These are phyloP conservation scores for Chouioia cunea DNA, from an alignment of 2,888 invertebrate genomes.

Conservation along the genomic window DNA sequence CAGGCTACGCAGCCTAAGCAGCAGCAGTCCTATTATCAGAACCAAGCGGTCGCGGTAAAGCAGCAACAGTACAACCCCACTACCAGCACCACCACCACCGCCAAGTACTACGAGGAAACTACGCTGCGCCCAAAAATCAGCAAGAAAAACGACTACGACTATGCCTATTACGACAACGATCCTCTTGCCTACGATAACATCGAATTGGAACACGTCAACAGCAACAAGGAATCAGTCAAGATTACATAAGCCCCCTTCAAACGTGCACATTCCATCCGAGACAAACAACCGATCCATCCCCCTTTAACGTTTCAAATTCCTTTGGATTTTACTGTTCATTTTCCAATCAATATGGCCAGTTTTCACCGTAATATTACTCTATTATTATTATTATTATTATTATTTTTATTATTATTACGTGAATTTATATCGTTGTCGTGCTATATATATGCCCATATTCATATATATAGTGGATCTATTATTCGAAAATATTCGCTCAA, in stretches of 20 bases:
- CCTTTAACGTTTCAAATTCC: too few species aligned
- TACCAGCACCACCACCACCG: constrained; percentile 61
- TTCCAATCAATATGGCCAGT: constrained; percentile 37
- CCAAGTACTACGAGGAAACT: constrained; percentile 58
- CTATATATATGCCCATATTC: constrained; percentile 4
- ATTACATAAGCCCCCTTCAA: constrained; percentile 47
- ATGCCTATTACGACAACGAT: constrained; percentile 84
- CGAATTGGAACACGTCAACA: constrained; percentile 65
- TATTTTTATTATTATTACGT: not conserved
- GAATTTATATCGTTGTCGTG: constrained; percentile 20
- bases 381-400: too few species aligned
- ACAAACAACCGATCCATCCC: too few species aligned
- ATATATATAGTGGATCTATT: not conserved
- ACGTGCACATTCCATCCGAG: too few species aligned
- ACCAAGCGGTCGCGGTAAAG: constrained; percentile 60
- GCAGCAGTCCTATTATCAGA: constrained; percentile 63
- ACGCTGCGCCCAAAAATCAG: constrained; percentile 67
- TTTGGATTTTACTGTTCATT: too few species aligned
- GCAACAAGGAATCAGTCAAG: constrained; percentile 64
- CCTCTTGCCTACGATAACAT: constrained; percentile 68
- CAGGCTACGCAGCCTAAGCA: constrained; percentile 62
- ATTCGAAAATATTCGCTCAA: not conserved
- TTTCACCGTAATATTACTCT: constrained; percentile 18
- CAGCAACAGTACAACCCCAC: constrained; percentile 60
- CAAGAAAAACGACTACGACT: constrained; percentile 80